Base-by-base conservation (phyloP, 2,797 vertebrate species). In the Gallinago stenura region DNA sequence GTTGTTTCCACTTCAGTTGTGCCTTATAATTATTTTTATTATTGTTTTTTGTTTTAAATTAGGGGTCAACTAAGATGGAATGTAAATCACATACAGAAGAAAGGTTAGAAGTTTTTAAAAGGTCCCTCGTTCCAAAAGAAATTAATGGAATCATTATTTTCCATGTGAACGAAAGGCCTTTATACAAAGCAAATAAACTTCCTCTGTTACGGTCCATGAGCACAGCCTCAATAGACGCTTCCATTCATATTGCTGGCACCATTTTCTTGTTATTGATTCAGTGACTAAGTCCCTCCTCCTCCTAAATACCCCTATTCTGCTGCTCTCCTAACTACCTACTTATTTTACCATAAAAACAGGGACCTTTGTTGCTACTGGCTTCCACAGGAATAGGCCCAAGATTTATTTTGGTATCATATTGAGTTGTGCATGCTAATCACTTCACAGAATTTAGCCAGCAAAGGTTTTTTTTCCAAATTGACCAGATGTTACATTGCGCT, bases 151-250 rank as follows among this genome's bases (percentile, higher is more conserved):
- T 83, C 56, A 89, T 69, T 89, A 69, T 89, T 93, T 97, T 93
- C 70, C 77, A 89, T 53, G 89, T 85, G 87, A 97, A 95, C 31
- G 30, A 83, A 97, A 94, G 46, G 35, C 79, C 79, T 89, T 92
- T 90, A 85, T 76, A 87, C 70, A 97, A 97, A 94, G 69, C 87
- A 95, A 92, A 96, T 86, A 89, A 95, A 88, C 86, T 92, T 94
- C 86, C 88, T 95, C 89, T 87, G 62, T 95, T 80, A 87, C 75
- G 18, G 82, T 80, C 77, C n/a, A 26, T 57, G 73, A 90, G 82
- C 77, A 92, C 91, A 97, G 87, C 46, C 76, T 83, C 85, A 90
- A 64, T 68, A 93, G 91, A 86, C 5, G 37, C 90, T 84, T 85
- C 87, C 75, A 95, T 96, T 97, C 94, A 94, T 90, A 93, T 62